Evolutionary conservation across 2,888 invertebrate genomes (phyloP).

Genomic region (Sinopyrophorus schimmeli): DNA sequence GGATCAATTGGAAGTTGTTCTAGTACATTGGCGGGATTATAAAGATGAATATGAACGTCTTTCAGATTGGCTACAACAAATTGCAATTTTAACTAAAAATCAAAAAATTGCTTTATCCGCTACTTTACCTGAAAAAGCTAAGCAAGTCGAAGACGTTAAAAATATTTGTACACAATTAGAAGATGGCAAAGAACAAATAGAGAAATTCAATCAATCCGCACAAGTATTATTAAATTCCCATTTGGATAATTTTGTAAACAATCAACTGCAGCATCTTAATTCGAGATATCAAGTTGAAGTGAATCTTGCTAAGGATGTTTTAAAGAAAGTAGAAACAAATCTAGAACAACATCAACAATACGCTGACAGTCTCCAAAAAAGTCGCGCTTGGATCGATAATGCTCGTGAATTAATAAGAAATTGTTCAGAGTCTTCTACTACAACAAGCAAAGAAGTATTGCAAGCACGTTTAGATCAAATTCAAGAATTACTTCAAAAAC

Average conservation of each 20-base stretch:
- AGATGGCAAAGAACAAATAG: constrained; percentile 80
- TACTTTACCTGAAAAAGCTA: constrained; percentile 79
- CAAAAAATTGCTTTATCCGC: constrained; percentile 83
- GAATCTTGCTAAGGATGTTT: constrained; percentile 85
- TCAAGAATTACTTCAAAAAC: constrained; percentile 76
- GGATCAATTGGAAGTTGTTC: constrained; percentile 77
- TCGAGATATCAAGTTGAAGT: constrained; percentile 87
- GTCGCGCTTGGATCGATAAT: constrained; percentile 83
- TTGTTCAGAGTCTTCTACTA: constrained; percentile 77
- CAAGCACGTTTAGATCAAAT: constrained; percentile 78
- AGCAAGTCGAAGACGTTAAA: constrained; percentile 80
- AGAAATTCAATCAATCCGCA: constrained; percentile 80
- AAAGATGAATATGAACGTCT: constrained; percentile 91
- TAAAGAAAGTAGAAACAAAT: constrained; percentile 89
- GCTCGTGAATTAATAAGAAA: constrained; percentile 81
- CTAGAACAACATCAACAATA: constrained; percentile 83
- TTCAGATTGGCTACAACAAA: constrained; percentile 91
- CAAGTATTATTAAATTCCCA: constrained; percentile 78
- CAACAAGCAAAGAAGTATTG: constrained; percentile 80
- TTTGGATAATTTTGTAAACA: constrained; percentile 83
- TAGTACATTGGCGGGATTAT: constrained; percentile 85
- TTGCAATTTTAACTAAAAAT: constrained; percentile 87
- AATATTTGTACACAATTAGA: constrained; percentile 74
- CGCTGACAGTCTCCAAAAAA: constrained; percentile 73
- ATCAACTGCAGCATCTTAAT: constrained; percentile 82